Percentiles rank a stretch among this genome's conserved stretches.
Conservation (phyloP, 1,140 invertebrate species). For the Drosophila lacteicornis region DNA sequence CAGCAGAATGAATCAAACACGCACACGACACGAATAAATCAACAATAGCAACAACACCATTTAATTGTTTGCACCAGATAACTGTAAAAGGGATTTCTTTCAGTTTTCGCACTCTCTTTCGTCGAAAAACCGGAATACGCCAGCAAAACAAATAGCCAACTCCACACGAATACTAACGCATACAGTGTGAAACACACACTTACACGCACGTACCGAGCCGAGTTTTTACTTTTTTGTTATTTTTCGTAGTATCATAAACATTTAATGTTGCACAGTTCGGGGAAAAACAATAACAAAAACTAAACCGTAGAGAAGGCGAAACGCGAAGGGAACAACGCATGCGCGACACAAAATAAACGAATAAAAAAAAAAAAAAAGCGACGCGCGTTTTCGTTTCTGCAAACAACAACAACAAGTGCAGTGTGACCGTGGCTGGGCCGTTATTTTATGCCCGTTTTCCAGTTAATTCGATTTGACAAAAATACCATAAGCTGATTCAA, state of each 20-base stretch:
- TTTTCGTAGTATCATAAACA: conserved; percentile 25
- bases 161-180: conserved; percentile 31
- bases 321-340: conserved; percentile 30
- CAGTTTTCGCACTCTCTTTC: conserved; percentile 47
- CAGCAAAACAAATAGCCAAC: conserved; percentile 63
- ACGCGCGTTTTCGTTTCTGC: conserved; percentile 64
- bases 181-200: conserved; percentile 15
- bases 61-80: conserved; percentile 74
- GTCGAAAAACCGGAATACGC: conserved; percentile 52
- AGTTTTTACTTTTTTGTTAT: conserved; percentile 7
- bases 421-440: background rate
- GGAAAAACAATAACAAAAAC: conserved; percentile 29
- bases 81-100: conserved; percentile 60
- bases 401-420: conserved; percentile 58
- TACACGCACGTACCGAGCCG: conserved; percentile 32
- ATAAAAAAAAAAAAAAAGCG: conserved; percentile 60
- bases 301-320: conserved; percentile 15
- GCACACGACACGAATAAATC: conserved; percentile 12
- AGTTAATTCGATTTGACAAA: background rate
- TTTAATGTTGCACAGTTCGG: conserved; percentile 26
- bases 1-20: conserved; percentile 46
- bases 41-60: conserved; percentile 10
- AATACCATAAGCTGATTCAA: background rate
- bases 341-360: conserved; percentile 37
- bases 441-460: background rate